Percentiles rank a stretch among this genome's conserved stretches.
phyloP scores from a whole-genome alignment of 2,113 vertebrate genomes.

The Dipodomys merriami region DNA sequence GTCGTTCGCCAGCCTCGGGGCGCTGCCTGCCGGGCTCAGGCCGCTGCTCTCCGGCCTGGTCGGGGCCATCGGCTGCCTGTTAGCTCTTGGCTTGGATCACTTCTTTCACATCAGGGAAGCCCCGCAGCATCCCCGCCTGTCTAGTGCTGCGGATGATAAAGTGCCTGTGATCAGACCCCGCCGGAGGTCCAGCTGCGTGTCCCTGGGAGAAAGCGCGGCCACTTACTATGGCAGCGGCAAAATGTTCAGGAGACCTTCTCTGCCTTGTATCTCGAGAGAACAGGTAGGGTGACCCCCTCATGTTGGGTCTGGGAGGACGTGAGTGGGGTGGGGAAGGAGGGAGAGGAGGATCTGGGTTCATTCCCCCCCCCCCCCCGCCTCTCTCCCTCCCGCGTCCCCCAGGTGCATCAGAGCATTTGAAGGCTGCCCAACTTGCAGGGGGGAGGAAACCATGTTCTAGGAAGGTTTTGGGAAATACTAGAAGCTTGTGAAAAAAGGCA shows the following conservation, averaged over 20 bases:
- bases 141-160: constrained; percentile 90
- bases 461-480: neutral
- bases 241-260: constrained; percentile 96
- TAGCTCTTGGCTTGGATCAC: constrained; percentile 91
- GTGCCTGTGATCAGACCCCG: constrained; percentile 96
- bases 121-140: constrained; percentile 82
- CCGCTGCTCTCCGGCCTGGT: constrained; percentile 92
- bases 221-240: constrained; percentile 93
- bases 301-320: constrained; percentile 1
- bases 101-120: constrained; percentile 86
- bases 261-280: constrained; percentile 97
- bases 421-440: neutral
- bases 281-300: constrained; percentile 90
- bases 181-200: constrained; percentile 96
- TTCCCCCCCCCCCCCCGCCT: no score
- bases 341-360: neutral
- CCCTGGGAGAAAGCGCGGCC: constrained; percentile 92
- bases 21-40: constrained; percentile 88
- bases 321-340: neutral
- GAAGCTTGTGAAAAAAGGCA: neutral
- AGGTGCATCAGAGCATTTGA: neutral
- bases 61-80: constrained; percentile 90
- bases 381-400: no score
- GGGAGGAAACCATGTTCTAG: neutral
- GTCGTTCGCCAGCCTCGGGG: constrained; percentile 89